phyloP scores from a whole-genome alignment of 2,113 vertebrate species.

The Papio anubis region DNA sequence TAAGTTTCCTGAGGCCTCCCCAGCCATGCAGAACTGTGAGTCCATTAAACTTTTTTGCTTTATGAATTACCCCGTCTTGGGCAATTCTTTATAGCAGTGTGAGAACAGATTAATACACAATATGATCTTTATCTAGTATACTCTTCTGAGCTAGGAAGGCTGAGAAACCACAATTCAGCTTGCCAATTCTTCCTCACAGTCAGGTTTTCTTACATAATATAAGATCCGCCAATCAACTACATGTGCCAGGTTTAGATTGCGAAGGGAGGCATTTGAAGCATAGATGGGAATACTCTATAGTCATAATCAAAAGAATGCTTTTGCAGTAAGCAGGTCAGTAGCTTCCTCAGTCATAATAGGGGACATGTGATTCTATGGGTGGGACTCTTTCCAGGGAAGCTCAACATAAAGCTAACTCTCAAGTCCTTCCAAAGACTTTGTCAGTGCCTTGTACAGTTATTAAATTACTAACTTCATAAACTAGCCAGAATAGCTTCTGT shows the following conservation, averaged over 20 bases:
- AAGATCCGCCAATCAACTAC: not conserved
- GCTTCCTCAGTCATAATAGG: not conserved
- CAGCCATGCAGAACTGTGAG: no score
- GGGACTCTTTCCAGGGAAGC: not conserved
- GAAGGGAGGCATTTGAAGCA: not conserved
- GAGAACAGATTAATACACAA: no score
- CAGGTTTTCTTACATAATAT: not conserved
- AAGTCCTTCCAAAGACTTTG: not conserved
- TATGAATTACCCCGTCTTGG: no score
- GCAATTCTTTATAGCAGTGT: no score
- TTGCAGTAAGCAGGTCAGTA: not conserved
- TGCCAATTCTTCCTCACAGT: not conserved
- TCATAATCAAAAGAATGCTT: not conserved
- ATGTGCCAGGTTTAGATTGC: rapidly evolving
- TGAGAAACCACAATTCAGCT: not conserved
- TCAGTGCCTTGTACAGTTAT: not conserved
- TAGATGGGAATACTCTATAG: no score
- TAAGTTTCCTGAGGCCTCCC: no score
- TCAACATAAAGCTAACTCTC: not conserved
- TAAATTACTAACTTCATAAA: not conserved
- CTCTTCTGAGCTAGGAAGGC: not conserved
- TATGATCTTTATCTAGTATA: not conserved
- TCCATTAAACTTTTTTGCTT: no score
- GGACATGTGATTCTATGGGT: not conserved
- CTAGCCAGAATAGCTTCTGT: not conserved